Conservation (phyloP, 2,797 vertebrate genomes). For the Cryptoprocta ferox region DNA sequence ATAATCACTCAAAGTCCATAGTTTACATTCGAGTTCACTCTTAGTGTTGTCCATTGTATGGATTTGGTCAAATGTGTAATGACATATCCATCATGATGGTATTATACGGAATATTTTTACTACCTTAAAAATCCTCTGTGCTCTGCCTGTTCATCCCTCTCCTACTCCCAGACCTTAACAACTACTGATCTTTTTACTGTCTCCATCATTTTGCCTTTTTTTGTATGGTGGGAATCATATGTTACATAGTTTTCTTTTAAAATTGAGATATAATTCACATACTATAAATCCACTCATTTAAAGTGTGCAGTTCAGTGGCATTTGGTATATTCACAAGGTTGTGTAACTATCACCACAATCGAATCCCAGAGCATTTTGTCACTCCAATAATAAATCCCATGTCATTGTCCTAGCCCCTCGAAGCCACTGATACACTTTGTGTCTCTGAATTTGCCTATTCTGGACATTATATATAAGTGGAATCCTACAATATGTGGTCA, state of each 20-base stretch:
- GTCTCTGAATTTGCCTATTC: background rate
- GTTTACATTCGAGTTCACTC: background rate
- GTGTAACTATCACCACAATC: background rate
- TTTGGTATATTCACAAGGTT: background rate
- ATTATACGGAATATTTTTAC: background rate
- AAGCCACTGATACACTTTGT: constrained; percentile 2
- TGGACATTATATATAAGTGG: background rate
- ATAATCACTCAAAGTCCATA: background rate
- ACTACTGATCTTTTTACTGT: background rate
- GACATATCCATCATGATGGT: background rate
- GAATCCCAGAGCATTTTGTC: background rate
- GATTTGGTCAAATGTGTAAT: background rate
- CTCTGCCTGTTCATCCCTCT: background rate
- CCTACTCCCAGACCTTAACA: background rate
- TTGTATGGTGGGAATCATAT: background rate
- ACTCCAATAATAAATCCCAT: background rate
- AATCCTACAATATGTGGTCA: background rate
- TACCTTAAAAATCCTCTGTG: background rate
- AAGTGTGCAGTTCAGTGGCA: background rate
- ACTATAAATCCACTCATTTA: background rate
- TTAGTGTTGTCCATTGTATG: background rate
- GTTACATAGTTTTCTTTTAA: constrained; percentile 22
- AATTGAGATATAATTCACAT: background rate
- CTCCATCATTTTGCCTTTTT: constrained; percentile 4
- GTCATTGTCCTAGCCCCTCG: background rate